These are phyloP conservation scores for Achlya flavicornis DNA, from an alignment of 2,888 invertebrate species.

Conservation along the genomic window DNA sequence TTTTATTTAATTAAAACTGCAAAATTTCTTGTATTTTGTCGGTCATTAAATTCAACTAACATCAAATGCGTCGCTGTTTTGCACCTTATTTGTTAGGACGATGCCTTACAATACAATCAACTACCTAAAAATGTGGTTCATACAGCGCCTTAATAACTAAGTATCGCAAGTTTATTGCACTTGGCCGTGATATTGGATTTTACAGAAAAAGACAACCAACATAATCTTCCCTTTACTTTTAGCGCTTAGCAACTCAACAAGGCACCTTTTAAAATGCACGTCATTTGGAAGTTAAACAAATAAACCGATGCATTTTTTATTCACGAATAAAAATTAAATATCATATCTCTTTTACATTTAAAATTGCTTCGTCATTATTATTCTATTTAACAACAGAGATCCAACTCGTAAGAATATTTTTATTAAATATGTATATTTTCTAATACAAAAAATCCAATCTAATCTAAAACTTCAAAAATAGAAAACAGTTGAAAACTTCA, in stretches of 20 bases:
- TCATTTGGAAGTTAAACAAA: neutral
- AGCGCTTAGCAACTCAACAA: neutral
- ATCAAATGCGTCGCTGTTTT: no score
- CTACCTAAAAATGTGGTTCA: no score
- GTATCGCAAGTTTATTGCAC: neutral
- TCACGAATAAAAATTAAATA: neutral
- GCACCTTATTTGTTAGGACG: no score
- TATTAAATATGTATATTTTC: no score
- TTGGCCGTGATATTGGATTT: neutral
- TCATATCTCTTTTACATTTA: neutral
- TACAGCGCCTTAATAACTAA: neutral
- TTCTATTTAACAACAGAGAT: neutral
- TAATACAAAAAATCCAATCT: no score
- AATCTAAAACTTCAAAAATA: no score
- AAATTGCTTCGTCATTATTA: neutral
- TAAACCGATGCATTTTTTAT: neutral
- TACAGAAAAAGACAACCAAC: neutral
- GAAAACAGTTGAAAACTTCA: no score
- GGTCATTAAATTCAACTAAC: no score
- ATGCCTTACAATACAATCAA: no score
- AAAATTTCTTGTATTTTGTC: no score
- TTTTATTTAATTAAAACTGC: no score
- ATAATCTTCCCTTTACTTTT: slow-evolving; percentile 1
- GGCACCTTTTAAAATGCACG: no score
- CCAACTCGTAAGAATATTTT: neutral